Base-by-base conservation (phyloP, 2,888 invertebrate genomes). In the Tenthredo distinguenda region DNA sequence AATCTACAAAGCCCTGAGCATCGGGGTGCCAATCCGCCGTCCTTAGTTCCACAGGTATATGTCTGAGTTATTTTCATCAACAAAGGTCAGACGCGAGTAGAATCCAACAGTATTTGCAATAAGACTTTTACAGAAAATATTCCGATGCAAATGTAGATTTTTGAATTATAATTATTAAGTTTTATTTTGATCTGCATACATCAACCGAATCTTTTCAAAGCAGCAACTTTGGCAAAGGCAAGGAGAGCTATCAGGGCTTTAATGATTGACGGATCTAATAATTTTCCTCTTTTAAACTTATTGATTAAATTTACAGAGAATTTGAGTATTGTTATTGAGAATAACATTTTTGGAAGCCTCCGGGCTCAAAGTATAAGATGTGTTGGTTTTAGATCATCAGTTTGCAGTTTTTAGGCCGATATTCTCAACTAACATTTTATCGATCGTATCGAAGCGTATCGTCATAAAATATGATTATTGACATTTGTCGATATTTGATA, bases 1-100 rank as follows among this genome's bases (percentile, higher is more conserved):
- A 93, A 93, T 87, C 87, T 92, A 26, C 92, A 94, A 90, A 94
- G 94, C 89, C 94, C 94, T 31, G 94, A 94, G 86, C 94, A 94
- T 88, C 94, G 93, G 90, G 94, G 91, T 34, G 87, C 87, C n/a
- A 90, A 89, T 86, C 87, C 89, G 71, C 88, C 91, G 55, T 87
- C 90, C 18, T 87, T 92, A 86, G 87, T 92, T 87, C 91, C 91
- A 72, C 93, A 93, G 91, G 93, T 93, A 90, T 88, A 12, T 43
- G 3, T 81, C 43, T 62, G 1, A n/a, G 31, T 5, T 58, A 43
- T 62, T 31, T 31, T 55, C 55, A 21, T 72, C 68, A 34, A 34
- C 68, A 18, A 71, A 86, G 85, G 85, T 88, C 87, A 87, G 86
- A 88, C 85, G 86, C 84, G 86, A 82, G 65, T 87, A 85, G 85